These are phyloP conservation scores for Microplitis demolitor DNA, from an alignment of 1,140 invertebrate genomes.

Conservation along the genomic window DNA sequence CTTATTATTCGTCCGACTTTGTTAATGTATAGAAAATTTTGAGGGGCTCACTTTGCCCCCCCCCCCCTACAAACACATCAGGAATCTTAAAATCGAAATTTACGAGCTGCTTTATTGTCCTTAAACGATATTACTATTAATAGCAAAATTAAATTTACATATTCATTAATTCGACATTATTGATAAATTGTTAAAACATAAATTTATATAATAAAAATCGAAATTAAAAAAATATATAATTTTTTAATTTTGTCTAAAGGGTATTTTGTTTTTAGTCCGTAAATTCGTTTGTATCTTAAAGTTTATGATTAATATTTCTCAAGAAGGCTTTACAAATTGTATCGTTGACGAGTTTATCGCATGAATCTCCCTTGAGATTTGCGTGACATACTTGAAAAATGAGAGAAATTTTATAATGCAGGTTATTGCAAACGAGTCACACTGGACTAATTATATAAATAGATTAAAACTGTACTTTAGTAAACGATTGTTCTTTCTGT, in stretches of 20 bases:
- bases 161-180: neutral
- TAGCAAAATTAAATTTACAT: neutral
- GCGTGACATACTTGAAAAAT: conserved; percentile 17
- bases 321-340: neutral
- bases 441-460: conserved; percentile 12
- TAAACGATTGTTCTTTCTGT: neutral
- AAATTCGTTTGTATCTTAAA: neutral
- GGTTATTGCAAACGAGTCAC: conserved; percentile 4
- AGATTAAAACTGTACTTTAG: neutral
- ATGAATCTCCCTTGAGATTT: neutral
- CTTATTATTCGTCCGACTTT: too few species aligned
- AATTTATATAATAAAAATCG: neutral
- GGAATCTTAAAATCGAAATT: neutral
- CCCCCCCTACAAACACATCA: neutral
- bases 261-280: too few species aligned
- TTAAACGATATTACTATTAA: neutral
- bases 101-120: conserved; percentile 12
- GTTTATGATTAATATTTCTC: conserved; percentile 17
- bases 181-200: neutral
- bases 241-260: too few species aligned
- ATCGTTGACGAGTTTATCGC: conserved; percentile 13
- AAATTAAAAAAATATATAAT: too few species aligned
- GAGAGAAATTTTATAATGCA: conserved; percentile 5
- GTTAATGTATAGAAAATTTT: too few species aligned
- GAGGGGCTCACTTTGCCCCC: neutral